Evolutionary conservation across 2,888 invertebrate genomes (phyloP), one percentile per base, ranked within the genome.

Genomic region (Agonopterix subpropinquella): DNA sequence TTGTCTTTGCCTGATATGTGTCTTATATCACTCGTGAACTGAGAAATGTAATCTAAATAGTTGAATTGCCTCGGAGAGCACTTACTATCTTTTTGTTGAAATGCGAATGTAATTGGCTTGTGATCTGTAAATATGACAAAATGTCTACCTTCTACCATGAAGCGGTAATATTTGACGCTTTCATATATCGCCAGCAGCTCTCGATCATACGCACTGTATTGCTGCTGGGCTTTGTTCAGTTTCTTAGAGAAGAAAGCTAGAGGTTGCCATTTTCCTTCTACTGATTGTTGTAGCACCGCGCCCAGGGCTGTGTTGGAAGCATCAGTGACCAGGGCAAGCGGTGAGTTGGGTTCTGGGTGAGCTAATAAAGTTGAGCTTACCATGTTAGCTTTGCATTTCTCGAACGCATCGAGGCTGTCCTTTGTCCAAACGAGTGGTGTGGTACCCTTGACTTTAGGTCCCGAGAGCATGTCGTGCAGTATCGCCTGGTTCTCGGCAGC

Each of bases 221-320:
- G 13, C 13, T 13, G 13, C 13, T 13, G 13, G 13, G 13, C 13
- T 13, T 13, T 54, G 55, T 7, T 36, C 0, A 59, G 43, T 36
- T 62, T 61, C 11, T 51, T 56, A 15, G 53, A 54, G 11, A 57
- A 58, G 15, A 54, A 58, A 1, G 56, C 59, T 1, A 60, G 43
- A 1, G 60, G 58, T 7, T 46, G 28, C 58, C 62, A 60, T 1
- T 49, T 7, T 2, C 11, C 41, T 3, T 49, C 35, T 1, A 47
- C 28, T 0, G 7, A 9, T 10, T 59, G 58, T 18, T 59, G 59
- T 1, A 62, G 41, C 5, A 51, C 50, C 0, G 56, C 45, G 4
- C 55, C 58, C 1, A 57, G 36, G 3, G 55, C 54, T 0, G 13
- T 36, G 11, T 43, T 43, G 1, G 55, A 54, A 2, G 54, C 54